phyloP scores from a whole-genome alignment of 1,140 invertebrate species.

The Tigriopus japonicus region DNA sequence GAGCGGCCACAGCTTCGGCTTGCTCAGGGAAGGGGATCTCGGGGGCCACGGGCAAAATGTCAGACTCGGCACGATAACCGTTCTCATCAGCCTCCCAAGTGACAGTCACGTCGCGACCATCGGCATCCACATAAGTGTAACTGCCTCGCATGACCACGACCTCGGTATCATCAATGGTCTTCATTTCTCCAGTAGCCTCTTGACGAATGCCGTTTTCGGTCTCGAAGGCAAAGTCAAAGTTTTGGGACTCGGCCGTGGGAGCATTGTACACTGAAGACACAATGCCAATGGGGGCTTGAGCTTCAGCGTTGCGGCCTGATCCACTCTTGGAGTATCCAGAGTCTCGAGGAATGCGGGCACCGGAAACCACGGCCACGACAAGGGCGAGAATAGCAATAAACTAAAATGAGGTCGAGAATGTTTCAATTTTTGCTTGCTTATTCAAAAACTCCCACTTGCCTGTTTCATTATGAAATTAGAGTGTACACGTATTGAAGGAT shows the following conservation, averaged over 20 bases:
- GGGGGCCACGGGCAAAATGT: constrained; percentile 21
- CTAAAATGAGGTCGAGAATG: too few relatives aligned
- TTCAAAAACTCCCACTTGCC: too few relatives aligned
- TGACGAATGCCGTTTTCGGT: constrained; percentile 11
- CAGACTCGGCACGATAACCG: constrained; percentile 34
- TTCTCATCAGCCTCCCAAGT: constrained; percentile 41
- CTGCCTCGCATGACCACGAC: constrained; percentile 6
- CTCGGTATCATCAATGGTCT: constrained; percentile 9
- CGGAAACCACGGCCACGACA: too few relatives aligned
- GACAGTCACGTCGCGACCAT: constrained; percentile 32
- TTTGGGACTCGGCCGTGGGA: not conserved
- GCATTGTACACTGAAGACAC: not conserved
- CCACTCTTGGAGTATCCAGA: too few relatives aligned
- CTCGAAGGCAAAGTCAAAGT: constrained; percentile 10
- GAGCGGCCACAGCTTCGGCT: not conserved
- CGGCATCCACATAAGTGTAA: constrained; percentile 6
- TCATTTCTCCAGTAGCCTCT: constrained; percentile 4
- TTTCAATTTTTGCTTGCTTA: too few relatives aligned
- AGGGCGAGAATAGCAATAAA: too few relatives aligned
- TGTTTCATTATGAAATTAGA: too few relatives aligned
- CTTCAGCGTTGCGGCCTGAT: too few relatives aligned
- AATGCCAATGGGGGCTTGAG: not conserved
- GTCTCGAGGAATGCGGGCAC: too few relatives aligned
- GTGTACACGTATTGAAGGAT: too few relatives aligned
- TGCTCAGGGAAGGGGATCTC: not conserved